Conservation (phyloP, 2,888 invertebrate species). For the Nomada fabriciana region DNA sequence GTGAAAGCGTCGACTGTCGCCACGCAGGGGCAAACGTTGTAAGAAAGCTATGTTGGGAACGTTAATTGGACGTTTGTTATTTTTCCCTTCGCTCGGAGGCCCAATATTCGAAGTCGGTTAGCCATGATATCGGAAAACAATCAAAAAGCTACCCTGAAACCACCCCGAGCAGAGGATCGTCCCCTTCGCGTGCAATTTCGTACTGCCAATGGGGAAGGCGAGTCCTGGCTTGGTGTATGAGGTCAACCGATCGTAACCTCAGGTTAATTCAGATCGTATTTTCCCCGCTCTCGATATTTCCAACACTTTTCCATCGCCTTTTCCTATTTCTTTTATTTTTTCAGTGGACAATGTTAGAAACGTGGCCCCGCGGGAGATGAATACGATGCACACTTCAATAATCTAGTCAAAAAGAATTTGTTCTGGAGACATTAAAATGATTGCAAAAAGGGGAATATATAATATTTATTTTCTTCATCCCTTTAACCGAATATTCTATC, state of each 20-base stretch:
- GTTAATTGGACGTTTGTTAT: slow-evolving; percentile 74
- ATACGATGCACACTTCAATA: neutral
- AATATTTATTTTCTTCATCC: no score
- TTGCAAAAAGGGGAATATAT: no score
- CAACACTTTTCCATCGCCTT: slow-evolving; percentile 13
- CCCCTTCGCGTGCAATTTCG: slow-evolving; percentile 33
- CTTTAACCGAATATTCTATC: no score
- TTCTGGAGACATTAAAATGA: no score
- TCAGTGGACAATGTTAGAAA: slow-evolving; percentile 11
- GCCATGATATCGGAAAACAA: slow-evolving; percentile 75
- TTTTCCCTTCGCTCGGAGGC: slow-evolving; percentile 57
- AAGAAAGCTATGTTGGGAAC: slow-evolving; percentile 21
- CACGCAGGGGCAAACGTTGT: slow-evolving; percentile 3
- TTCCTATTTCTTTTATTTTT: neutral
- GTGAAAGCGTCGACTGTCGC: slow-evolving; percentile 21
- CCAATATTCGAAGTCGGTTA: slow-evolving; percentile 54
- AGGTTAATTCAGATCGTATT: slow-evolving; percentile 65
- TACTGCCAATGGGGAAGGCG: slow-evolving; percentile 8
- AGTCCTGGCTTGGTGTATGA: slow-evolving; percentile 21
- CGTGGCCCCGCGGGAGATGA: neutral
- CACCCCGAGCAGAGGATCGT: slow-evolving; percentile 23
- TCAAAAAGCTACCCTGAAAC: slow-evolving; percentile 58
- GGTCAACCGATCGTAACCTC: slow-evolving; percentile 47
- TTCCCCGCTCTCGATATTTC: slow-evolving; percentile 58
- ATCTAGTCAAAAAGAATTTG: no score